These are phyloP conservation scores for Aegotheles bennettii DNA, from an alignment of 2,113 vertebrate genomes.

Conservation along the genomic window DNA sequence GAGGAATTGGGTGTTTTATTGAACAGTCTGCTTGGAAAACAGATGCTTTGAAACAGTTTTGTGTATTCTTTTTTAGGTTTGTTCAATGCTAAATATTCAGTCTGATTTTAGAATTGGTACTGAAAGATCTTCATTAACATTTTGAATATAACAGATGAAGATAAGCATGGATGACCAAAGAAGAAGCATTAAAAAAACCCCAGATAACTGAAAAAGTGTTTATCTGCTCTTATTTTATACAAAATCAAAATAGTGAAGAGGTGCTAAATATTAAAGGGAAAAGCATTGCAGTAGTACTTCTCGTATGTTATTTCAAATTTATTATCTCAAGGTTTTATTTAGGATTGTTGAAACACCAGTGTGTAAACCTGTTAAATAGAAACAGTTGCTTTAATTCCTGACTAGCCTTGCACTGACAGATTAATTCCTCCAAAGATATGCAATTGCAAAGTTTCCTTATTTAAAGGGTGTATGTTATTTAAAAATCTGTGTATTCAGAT, in stretches of 20 bases:
- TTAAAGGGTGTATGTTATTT: background rate
- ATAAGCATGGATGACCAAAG: slow-evolving; percentile 18
- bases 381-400: background rate
- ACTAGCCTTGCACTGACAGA: background rate
- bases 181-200: background rate
- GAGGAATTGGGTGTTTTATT: background rate
- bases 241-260: background rate
- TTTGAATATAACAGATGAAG: slow-evolving; percentile 65
- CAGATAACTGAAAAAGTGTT: background rate
- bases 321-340: background rate
- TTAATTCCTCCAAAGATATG: background rate
- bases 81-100: slow-evolving; percentile 76
- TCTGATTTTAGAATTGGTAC: slow-evolving; percentile 57
- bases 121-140: slow-evolving; percentile 64
- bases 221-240: background rate
- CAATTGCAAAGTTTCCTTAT: background rate
- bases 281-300: background rate
- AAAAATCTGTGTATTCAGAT: background rate
- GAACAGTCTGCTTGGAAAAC: background rate
- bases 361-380: background rate
- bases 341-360: background rate
- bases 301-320: background rate
- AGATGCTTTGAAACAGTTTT: background rate
- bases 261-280: background rate
- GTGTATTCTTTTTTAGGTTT: slow-evolving; percentile 71